Base-by-base conservation (phyloP, 2,888 invertebrate genomes). In the Odontocolon sp. region DNA sequence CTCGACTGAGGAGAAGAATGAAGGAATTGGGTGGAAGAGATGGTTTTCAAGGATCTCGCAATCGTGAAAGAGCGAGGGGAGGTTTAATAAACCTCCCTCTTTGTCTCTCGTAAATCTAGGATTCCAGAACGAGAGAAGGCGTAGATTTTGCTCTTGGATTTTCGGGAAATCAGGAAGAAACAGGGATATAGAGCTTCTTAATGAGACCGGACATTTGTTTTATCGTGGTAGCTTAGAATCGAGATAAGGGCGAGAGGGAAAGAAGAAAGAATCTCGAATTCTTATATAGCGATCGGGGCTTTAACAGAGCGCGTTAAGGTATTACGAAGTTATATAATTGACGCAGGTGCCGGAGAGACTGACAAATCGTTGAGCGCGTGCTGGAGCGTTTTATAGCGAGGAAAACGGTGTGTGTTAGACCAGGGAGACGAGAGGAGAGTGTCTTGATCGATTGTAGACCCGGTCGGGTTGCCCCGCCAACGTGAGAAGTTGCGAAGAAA, bases 61-160 rank as follows among this genome's bases (percentile, higher is more conserved):
- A 50, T 11, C 5, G 6, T 5, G 56, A 40, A 64, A 64, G 68
- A 66, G 47, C 52, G 56, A 67, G 80, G 67, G 56, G 61, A 72
- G 79, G 79, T 81, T 86, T 84, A 83, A 84, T 85, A 77, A 85
- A 86, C 78, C 80, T 82, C 72, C 77, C 80, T 79, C 82, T 83
- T 83, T 82, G 74, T 77, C 81, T 21, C 45, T 77, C 82, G 75
- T 83, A 83, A 83, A 86, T 86, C 83, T 82, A 50, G 66, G n/a
- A 16, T 16, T n/a, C 42, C 28, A 16, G 42, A 14, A n/a, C 9
- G 14, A 59, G 26, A 18, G 16, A 26, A 42, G 28, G n/a, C 16
- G 54, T 16, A 31, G 31, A 54, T 54, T 38, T 56, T 61, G 14
- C 42, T 61, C 31, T 2, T 28, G 4, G n/a, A 14, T n/a, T 36